phyloP scores from a whole-genome alignment of 2,113 vertebrate species.

The Microcebus jonahi region DNA sequence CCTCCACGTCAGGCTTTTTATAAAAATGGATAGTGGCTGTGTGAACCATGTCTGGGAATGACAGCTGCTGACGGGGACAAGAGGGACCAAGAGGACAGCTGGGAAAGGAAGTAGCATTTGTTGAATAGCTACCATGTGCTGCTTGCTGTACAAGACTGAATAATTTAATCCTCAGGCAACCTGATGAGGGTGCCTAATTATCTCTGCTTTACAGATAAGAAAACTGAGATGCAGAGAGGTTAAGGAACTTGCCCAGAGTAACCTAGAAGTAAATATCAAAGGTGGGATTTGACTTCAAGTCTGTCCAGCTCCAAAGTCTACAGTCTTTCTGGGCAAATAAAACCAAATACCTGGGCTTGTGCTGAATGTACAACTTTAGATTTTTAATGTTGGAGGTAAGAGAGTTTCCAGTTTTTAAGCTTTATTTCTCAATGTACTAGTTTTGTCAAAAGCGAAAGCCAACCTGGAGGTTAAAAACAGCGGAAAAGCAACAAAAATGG shows the following conservation, averaged over 20 bases:
- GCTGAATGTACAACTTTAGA: neutral
- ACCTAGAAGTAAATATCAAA: neutral
- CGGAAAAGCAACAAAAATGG: neutral
- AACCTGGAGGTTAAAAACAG: neutral
- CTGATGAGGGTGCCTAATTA: neutral
- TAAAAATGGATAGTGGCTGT: neutral
- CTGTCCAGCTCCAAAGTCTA: neutral
- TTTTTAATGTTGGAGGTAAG: neutral
- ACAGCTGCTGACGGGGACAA: constrained; percentile 53
- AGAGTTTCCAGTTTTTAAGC: neutral
- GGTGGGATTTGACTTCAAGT: neutral
- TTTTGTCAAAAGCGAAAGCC: constrained; percentile 32
- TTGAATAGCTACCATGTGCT: constrained; percentile 29
- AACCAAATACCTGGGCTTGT: neutral
- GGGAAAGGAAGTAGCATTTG: constrained; percentile 47
- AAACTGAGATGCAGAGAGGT: neutral
- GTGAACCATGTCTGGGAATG: constrained; percentile 53
- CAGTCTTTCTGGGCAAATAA: neutral
- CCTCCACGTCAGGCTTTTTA: neutral
- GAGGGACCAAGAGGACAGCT: constrained; percentile 52
- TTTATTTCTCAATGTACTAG: neutral
- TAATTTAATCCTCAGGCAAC: neutral
- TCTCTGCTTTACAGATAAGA: constrained; percentile 19
- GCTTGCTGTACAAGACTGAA: neutral
- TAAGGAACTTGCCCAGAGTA: neutral